Evolutionary conservation across 2,888 invertebrate genomes (phyloP), one percentile per base, ranked within the genome.

Genomic region (Cosmia pyralina): DNA sequence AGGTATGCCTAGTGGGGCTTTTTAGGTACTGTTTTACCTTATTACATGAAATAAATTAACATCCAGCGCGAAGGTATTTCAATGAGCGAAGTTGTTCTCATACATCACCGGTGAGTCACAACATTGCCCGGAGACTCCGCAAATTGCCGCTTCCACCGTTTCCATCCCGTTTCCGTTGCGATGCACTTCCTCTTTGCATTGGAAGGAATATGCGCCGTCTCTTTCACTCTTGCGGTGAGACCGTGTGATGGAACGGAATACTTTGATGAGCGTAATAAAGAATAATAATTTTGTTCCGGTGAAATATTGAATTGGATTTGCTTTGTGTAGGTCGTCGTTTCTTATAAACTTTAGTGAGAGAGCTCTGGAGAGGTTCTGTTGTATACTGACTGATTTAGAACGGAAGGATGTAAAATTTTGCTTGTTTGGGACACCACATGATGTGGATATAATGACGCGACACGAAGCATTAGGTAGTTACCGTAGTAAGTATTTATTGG

Each of bases 11-110:
- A 86, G 82, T 84, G 57, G 69, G 76, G 72, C 80, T 83, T 87
- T 83, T 85, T 85, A 83, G 72, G 73, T 77, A 85, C 74, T 80
- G 84, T 88, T 87, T 83, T 84, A 82, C 82, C 88, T 88, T 90
- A 88, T 90, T 89, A 88, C 89, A 88, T 87, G 77, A 88, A 89
- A 90, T 90, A 90, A 90, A 89, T 89, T 89, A 90, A 88, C 90
- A 89, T 89, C 88, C 85, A 85, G 87, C 87, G 86, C 87, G 65
- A 84, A 90, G 89, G 89, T 89, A 90, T 90, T 89, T 87, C 88
- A 87, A 89, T 88, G 89, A 89, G 88, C 86, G 84, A 89, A 90
- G 87, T 90, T 90, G 87, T 77, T 82, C 86, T 84, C 88, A 88
- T 90, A 89, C 86, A 89, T 90, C 89, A 90, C 87, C 63, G 78